A percentile compares a stretch with the other conserved stretches of the same genome.
Evolutionary conservation across 2,797 vertebrate species (phyloP).

Genomic region (Gouania willdenowi): DNA sequence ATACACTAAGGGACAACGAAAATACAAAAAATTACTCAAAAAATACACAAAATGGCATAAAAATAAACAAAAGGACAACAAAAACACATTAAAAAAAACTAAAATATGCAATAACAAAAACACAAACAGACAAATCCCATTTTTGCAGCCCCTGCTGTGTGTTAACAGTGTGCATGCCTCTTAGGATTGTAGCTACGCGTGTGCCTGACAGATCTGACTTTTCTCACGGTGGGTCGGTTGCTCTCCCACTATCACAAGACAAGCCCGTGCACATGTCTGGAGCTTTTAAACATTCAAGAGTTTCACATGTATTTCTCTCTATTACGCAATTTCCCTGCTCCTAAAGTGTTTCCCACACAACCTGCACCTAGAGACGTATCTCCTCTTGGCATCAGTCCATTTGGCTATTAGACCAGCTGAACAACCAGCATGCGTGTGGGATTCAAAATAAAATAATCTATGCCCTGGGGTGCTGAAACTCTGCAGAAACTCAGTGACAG

Average conservation of each 20-base stretch:
- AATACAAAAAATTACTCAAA: too few relatives aligned
- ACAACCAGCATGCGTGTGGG: slow-evolving; percentile 53
- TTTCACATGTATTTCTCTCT: slow-evolving; percentile 10
- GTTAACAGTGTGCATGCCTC: slow-evolving; percentile 19
- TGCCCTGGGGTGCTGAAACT: slow-evolving; percentile 72
- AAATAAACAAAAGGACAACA: too few relatives aligned
- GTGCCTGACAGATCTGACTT: slow-evolving; percentile 37
- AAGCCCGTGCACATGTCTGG: slow-evolving; percentile 49
- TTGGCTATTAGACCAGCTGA: slow-evolving; percentile 50
- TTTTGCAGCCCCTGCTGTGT: too few relatives aligned
- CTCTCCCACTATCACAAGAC: slow-evolving; percentile 22
- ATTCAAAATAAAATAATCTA: slow-evolving; percentile 68
- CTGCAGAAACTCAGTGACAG: slow-evolving; percentile 48
- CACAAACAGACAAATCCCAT: too few relatives aligned
- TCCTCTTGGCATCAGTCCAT: slow-evolving; percentile 56
- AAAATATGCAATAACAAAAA: too few relatives aligned
- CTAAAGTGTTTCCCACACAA: slow-evolving; percentile 61
- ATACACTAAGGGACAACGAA: too few relatives aligned
- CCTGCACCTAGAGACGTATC: slow-evolving; percentile 47
- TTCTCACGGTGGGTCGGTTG: slow-evolving; percentile 63
- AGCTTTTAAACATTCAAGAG: slow-evolving; percentile 7
- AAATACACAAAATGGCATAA: too few relatives aligned
- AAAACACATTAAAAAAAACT: too few relatives aligned
- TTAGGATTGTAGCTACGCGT: slow-evolving; percentile 31
- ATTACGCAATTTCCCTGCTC: slow-evolving; percentile 37